phyloP scores from a whole-genome alignment of 2,113 vertebrate species.

The Callorhinus ursinus region DNA sequence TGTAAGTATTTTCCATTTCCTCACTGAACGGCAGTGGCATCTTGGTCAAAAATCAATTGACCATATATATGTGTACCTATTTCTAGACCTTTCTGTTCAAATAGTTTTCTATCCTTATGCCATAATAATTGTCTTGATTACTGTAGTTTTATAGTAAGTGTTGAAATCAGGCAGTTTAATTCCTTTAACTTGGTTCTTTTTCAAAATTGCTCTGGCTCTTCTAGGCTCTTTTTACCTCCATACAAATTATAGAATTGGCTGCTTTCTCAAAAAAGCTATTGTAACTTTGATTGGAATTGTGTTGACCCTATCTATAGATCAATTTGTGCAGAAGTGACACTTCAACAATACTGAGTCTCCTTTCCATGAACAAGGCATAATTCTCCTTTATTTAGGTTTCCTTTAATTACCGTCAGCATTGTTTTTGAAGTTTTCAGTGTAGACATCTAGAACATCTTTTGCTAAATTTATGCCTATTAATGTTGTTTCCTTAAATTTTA shows the following conservation, averaged over 20 bases:
- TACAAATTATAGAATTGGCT: background rate
- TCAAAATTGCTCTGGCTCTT: background rate
- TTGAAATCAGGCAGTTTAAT: conserved; percentile 35
- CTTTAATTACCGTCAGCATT: background rate
- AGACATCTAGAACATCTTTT: background rate
- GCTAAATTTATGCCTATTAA: background rate
- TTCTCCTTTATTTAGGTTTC: background rate
- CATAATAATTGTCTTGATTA: background rate
- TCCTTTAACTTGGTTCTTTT: background rate
- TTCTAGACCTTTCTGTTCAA: background rate
- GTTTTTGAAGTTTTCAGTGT: background rate
- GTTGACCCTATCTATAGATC: background rate
- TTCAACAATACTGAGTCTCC: background rate
- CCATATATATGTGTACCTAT: background rate
- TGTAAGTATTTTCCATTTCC: background rate
- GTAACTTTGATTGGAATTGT: background rate
- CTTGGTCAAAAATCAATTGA: background rate
- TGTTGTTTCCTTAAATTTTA: background rate
- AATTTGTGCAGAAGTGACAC: background rate
- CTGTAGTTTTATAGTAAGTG: background rate
- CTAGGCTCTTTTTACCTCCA: background rate
- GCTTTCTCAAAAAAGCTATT: background rate
- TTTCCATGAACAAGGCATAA: background rate
- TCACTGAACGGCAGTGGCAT: background rate
- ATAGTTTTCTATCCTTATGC: background rate